Base-by-base conservation (phyloP, 2,797 vertebrate species). In the Pipistrellus pygmaeus region DNA sequence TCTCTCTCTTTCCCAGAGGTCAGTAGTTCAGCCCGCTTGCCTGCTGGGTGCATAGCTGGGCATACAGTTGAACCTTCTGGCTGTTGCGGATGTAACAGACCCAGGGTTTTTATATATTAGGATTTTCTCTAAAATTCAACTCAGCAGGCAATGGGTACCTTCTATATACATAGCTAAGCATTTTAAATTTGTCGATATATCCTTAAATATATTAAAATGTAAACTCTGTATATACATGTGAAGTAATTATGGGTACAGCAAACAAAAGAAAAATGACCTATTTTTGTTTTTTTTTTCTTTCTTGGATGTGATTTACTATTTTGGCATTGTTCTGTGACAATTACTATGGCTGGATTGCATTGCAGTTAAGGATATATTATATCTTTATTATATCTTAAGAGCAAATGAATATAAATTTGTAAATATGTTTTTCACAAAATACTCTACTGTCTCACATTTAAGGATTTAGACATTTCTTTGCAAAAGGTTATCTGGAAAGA, bases 401-500 rank as follows among this genome's bases (percentile, higher is more conserved):
- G 23, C 46, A 64, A 92, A 64, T 80, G 25, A 71, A 73, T 55
- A 60, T 69, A 83, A 25, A 82, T 92, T 72, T 90, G 41, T 23
- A 86, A 82, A 68, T 80, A 53, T 3, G 38, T 88, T 91, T 83
- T 94, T 60, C 21, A 60, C 91, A 38, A 84, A 68, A 48, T 62
- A n/a, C 13, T 81, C 32, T 75, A 75, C 62, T 92, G 9, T 44
- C 60, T 93, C 46, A 48, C 14, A 57, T 87, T 60, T 71, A 93
- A 91, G 46, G 55, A 91, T 82, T 95, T 89, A 96, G 77, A 66
- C 30, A 35, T 64, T 82, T 72, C 14, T 90, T 84, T 51, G 25
- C 2, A 7, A 80, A 89, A n/a, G 23, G 8, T 21, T 41, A 21
- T 60, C 51, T 83, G 62, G 4, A 77, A 93, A 91, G 78, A 88